phyloP scores from a whole-genome alignment of 2,797 vertebrate genomes.

The Melanotaenia pygmaea region DNA sequence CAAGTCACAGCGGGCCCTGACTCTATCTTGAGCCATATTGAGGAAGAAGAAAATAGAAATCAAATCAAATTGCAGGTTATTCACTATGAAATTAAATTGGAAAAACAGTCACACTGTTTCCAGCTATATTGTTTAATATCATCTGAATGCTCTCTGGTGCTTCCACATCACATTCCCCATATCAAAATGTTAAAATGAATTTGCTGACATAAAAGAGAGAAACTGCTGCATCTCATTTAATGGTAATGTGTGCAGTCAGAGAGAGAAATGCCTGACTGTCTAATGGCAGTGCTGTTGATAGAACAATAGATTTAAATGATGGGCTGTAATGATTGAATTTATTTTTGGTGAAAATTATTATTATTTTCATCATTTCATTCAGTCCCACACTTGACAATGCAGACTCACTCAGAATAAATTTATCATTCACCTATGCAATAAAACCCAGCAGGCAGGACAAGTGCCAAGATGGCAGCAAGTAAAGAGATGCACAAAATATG shows the following conservation, averaged over 20 bases:
- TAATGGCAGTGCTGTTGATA: slow-evolving; percentile 53
- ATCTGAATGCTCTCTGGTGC: slow-evolving; percentile 69
- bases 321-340: slow-evolving; percentile 57
- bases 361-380: slow-evolving; percentile 55
- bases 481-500: neutral
- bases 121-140: slow-evolving; percentile 81
- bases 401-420: slow-evolving; percentile 37
- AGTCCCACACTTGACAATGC: slow-evolving; percentile 52
- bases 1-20: slow-evolving; percentile 16
- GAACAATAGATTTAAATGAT: slow-evolving; percentile 38
- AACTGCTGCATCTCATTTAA: slow-evolving; percentile 73
- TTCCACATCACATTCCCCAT: slow-evolving; percentile 71
- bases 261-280: slow-evolving; percentile 45
- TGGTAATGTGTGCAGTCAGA: slow-evolving; percentile 53
- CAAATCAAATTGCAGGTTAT: slow-evolving; percentile 81
- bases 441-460: neutral
- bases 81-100: slow-evolving; percentile 84
- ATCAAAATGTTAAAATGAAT: slow-evolving; percentile 79
- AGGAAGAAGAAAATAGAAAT: slow-evolving; percentile 66
- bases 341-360: slow-evolving; percentile 50
- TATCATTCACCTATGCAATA: slow-evolving; percentile 15
- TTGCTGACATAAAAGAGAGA: slow-evolving; percentile 77
- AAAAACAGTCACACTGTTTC: slow-evolving; percentile 77
- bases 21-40: slow-evolving; percentile 46
- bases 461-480: slow-evolving; percentile 13